Conservation (phyloP, 2,113 vertebrate genomes). For the Campylomormyrus numenius region DNA sequence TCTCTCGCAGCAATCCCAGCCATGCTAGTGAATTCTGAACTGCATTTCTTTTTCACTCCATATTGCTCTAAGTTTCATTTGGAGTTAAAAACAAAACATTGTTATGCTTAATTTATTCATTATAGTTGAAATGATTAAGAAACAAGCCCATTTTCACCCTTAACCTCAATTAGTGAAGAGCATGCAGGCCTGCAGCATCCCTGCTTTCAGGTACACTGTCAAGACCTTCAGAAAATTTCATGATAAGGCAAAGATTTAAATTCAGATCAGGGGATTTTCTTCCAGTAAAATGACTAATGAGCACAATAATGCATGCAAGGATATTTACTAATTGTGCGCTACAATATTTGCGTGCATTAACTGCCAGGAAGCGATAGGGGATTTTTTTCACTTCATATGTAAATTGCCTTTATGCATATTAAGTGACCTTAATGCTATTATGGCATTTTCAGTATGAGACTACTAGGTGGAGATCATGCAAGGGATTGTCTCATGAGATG, state of each 20-base stretch:
- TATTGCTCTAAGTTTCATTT: not conserved
- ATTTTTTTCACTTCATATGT: not conserved
- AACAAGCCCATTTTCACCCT: not conserved
- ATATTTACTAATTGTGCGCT: constrained; percentile 9
- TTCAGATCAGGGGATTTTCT: constrained; percentile 12
- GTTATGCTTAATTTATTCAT: not conserved
- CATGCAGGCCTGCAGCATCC: not conserved
- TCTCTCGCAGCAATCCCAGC: too few species aligned
- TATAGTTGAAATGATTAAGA: not conserved
- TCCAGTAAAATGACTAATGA: constrained; percentile 7
- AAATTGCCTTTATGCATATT: constrained; percentile 13
- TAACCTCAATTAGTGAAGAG: not conserved
- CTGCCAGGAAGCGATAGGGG: not conserved
- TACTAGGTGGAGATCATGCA: not conserved
- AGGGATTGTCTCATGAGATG: not conserved
- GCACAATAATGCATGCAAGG: constrained; percentile 9
- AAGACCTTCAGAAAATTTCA: constrained; percentile 7
- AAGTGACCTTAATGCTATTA: constrained; percentile 6
- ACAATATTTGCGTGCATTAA: constrained; percentile 11
- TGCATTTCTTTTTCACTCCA: not conserved
- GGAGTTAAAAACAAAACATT: not conserved
- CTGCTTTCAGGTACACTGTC: not conserved
- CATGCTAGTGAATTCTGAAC: not conserved
- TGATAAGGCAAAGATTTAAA: constrained; percentile 12
- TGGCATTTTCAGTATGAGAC: not conserved